A percentile compares a stretch with the other conserved stretches of the same genome.
phyloP scores from a whole-genome alignment of 2,797 vertebrate genomes.

The Notoglanidium macrostoma region DNA sequence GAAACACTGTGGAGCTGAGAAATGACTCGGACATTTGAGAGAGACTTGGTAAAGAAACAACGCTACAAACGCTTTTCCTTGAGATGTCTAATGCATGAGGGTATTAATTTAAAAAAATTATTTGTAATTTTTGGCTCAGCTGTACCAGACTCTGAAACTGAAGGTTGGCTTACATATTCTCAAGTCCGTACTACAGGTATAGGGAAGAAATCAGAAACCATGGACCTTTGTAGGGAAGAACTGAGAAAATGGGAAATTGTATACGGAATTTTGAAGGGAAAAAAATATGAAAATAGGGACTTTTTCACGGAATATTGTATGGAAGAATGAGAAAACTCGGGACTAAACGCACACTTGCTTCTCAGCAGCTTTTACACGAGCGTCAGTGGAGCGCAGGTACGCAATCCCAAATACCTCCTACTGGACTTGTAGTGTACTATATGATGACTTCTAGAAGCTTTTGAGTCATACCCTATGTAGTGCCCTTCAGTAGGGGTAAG shows the following conservation, averaged over 20 bases:
- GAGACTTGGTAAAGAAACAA: too few relatives aligned
- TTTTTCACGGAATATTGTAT: neutral
- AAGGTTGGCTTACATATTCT: neutral
- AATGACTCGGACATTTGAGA: too few relatives aligned
- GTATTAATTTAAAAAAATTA: too few relatives aligned
- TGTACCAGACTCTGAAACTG: neutral
- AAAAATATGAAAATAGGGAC: neutral
- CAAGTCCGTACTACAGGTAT: neutral
- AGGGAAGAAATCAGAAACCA: neutral
- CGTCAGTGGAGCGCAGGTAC: neutral
- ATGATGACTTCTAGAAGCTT: neutral
- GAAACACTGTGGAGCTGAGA: too few relatives aligned
- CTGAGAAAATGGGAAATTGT: neutral
- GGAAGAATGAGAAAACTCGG: neutral
- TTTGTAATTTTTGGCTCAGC: neutral
- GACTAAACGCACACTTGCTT: neutral
- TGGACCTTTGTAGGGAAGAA: neutral
- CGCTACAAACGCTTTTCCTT: too few relatives aligned
- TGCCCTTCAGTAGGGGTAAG: neutral
- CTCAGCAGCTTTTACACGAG: neutral
- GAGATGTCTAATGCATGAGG: too few relatives aligned
- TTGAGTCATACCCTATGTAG: neutral
- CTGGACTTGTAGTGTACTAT: neutral
- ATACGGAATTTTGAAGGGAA: neutral
- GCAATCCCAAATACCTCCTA: neutral